A percentile compares a stretch with the other conserved stretches of the same genome.
phyloP scores from a whole-genome alignment of 2,113 vertebrate genomes.

The Nicator chloris region DNA sequence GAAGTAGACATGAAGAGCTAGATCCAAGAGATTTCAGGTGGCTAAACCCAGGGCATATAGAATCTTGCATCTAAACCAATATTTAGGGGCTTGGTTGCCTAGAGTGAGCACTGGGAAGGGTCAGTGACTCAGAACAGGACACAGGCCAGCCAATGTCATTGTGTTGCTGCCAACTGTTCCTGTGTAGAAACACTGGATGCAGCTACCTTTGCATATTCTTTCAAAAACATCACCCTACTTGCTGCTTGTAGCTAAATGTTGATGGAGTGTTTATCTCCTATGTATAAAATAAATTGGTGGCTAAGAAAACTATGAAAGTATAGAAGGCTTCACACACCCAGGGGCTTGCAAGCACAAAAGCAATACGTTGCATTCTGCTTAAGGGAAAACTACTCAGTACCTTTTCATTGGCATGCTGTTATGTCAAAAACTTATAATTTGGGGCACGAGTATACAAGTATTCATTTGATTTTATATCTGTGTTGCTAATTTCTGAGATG shows the following conservation, averaged over 20 bases:
- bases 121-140: background rate
- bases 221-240: background rate
- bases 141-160: fast-evolving
- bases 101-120: background rate
- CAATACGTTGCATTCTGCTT: background rate
- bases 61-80: background rate
- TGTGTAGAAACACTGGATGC: background rate
- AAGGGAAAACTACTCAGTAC: background rate
- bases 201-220: background rate
- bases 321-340: background rate
- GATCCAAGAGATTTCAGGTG: background rate
- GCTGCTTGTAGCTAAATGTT: background rate
- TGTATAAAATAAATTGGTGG: background rate
- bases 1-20: background rate
- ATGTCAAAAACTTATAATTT: background rate
- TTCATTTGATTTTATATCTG: background rate
- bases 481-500: background rate
- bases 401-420: background rate
- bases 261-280: background rate
- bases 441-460: background rate
- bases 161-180: background rate
- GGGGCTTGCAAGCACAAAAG: background rate
- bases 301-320: background rate
- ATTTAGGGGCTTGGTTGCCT: background rate
- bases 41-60: background rate